A percentile compares a stretch with the other conserved stretches of the same genome.
Conservation (phyloP, 2,888 invertebrate species). For the Zygaena filipendulae region DNA sequence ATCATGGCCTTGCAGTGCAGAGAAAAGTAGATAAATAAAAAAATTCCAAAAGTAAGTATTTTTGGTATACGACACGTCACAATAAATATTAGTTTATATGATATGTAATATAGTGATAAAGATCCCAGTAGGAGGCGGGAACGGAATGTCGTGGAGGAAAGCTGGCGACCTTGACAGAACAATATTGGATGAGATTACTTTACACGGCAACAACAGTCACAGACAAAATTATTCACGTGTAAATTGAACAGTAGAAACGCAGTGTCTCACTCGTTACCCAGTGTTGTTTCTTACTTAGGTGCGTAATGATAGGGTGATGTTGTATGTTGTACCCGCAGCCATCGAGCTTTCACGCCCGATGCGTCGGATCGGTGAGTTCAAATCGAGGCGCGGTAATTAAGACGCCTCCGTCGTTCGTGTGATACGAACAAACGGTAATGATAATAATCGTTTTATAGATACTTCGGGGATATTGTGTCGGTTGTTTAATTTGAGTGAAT, state of each 20-base stretch:
- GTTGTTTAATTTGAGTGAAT: no score
- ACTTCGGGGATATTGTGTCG: no score
- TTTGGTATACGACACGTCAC: no score
- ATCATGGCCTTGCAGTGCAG: no score
- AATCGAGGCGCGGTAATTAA: conserved; percentile 45
- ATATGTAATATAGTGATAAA: conserved; percentile 61
- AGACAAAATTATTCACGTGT: conserved; percentile 25
- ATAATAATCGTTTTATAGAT: no score
- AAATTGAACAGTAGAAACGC: no score
- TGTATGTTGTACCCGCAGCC: no score
- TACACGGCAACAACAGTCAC: conserved; percentile 36
- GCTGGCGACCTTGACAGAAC: conserved; percentile 64
- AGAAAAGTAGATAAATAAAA: no score
- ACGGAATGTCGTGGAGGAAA: conserved; percentile 65
- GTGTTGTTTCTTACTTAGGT: conserved; percentile 19
- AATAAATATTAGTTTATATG: no score
- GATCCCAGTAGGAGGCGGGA: conserved; percentile 62
- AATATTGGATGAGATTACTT: conserved; percentile 53
- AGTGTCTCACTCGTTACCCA: conserved; percentile 18
- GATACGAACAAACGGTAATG: conserved; percentile 22
- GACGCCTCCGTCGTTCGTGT: conserved; percentile 26
- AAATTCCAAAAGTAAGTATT: no score
- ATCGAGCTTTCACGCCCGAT: conserved; percentile 49
- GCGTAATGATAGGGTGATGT: conserved; percentile 28
- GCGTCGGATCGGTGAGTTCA: conserved; percentile 45